These are phyloP conservation scores for Himantopus leucocephalus DNA, from an alignment of 2,113 vertebrate genomes.

Conservation along the genomic window DNA sequence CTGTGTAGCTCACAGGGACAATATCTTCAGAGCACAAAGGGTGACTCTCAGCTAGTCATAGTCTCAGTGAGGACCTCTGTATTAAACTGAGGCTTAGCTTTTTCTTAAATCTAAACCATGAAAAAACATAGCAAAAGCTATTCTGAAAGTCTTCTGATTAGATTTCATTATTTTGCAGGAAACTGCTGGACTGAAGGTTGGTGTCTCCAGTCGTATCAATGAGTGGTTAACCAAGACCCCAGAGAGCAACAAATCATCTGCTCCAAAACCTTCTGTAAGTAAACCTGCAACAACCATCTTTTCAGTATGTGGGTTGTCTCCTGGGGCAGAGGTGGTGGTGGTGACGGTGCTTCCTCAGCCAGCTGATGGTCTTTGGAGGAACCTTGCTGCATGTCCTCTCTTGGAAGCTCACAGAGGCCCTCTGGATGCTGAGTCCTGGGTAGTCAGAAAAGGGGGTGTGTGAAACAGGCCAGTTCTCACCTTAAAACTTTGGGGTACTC, in stretches of 20 bases:
- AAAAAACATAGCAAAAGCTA: not conserved
- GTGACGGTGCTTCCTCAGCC: not conserved
- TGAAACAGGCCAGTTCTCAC: not conserved
- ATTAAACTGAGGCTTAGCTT: not conserved
- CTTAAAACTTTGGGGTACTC: not conserved
- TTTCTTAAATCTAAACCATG: not conserved
- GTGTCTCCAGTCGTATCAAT: slow-evolving; percentile 95
- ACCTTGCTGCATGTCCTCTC: not conserved
- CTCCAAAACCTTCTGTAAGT: slow-evolving; percentile 91
- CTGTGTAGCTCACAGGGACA: not conserved
- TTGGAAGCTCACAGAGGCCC: not conserved
- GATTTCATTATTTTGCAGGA: slow-evolving; percentile 78
- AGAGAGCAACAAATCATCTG: slow-evolving; percentile 84
- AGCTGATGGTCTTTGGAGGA: not conserved
- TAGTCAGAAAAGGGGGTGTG: not conserved
- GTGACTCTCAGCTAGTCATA: not conserved
- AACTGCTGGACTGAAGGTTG: slow-evolving; percentile 94
- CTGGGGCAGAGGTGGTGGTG: not conserved
- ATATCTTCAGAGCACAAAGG: not conserved
- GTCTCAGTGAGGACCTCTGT: not conserved
- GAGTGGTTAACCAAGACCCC: slow-evolving; percentile 98
- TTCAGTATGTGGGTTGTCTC: not conserved
- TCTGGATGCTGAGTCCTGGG: not conserved
- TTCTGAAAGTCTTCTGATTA: not conserved
- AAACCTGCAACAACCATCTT: not conserved